These are phyloP conservation scores for Chaitophorus viminalis DNA, from an alignment of 2,888 invertebrate genomes.

Conservation along the genomic window DNA sequence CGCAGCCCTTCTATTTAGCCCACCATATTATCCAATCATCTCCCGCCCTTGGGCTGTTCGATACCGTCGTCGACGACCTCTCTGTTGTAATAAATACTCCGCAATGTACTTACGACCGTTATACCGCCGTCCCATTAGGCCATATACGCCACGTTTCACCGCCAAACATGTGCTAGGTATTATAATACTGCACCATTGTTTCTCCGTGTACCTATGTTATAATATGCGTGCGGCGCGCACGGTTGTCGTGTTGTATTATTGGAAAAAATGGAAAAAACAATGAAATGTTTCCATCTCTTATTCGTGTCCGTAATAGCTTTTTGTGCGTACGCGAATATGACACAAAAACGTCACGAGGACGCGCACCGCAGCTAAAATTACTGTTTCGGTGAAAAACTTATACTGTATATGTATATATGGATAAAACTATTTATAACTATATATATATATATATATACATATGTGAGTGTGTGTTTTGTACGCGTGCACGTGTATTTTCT, in stretches of 20 bases:
- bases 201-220: no score
- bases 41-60: no score
- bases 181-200: no score
- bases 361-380: background rate
- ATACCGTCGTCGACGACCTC: background rate
- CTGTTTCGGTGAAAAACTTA: background rate
- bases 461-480: background rate
- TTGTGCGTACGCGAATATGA: background rate
- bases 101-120: background rate
- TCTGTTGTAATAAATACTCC: background rate
- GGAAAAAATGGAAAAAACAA: no score
- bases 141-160: background rate
- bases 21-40: background rate
- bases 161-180: no score
- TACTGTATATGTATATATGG: background rate
- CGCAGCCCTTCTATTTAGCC: background rate
- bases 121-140: no score
- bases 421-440: background rate
- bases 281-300: background rate
- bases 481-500: background rate
- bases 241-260: background rate
- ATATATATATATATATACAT: background rate
- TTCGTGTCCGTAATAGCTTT: constrained; percentile 25
- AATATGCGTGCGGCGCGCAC: background rate
- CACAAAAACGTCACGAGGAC: constrained; percentile 3